Evolutionary conservation across 2,888 invertebrate species (phyloP).

Genomic region (Nephrotoma flavescens): DNA sequence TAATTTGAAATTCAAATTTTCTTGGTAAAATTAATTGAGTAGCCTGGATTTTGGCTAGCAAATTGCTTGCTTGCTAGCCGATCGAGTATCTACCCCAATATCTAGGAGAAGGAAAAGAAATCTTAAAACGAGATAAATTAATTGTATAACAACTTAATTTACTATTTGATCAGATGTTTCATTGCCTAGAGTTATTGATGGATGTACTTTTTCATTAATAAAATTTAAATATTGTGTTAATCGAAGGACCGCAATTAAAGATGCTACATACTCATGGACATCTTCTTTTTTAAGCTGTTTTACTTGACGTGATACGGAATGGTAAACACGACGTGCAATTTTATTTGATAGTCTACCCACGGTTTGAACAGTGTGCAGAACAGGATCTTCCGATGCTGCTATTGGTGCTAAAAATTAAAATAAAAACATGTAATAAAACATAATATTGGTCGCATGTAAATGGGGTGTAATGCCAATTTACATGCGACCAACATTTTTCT

Average conservation of each 20-base stretch:
- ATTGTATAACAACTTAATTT: background rate
- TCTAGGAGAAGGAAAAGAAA: background rate
- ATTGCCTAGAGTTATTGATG: background rate
- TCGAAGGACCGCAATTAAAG: conserved; percentile 34
- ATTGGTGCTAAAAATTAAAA: conserved; percentile 38
- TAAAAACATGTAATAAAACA: conserved; percentile 2
- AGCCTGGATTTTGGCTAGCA: no score
- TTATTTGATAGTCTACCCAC: conserved; percentile 56
- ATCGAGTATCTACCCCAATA: no score
- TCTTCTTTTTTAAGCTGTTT: conserved; percentile 35
- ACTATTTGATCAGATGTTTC: background rate
- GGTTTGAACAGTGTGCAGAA: conserved; percentile 55
- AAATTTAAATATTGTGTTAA: conserved; percentile 34
- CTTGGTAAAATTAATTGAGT: no score
- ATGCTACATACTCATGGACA: conserved; percentile 34
- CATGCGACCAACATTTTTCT: no score
- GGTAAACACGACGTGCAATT: conserved; percentile 53
- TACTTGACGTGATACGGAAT: conserved; percentile 46
- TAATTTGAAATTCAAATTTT: no score
- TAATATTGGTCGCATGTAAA: no score
- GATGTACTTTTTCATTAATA: conserved; percentile 28
- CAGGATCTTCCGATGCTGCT: conserved; percentile 44
- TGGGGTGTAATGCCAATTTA: no score
- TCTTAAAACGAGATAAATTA: background rate
- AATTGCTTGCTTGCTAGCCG: no score